Conservation (phyloP, 2,113 vertebrate species). For the Eonycteris spelaea region DNA sequence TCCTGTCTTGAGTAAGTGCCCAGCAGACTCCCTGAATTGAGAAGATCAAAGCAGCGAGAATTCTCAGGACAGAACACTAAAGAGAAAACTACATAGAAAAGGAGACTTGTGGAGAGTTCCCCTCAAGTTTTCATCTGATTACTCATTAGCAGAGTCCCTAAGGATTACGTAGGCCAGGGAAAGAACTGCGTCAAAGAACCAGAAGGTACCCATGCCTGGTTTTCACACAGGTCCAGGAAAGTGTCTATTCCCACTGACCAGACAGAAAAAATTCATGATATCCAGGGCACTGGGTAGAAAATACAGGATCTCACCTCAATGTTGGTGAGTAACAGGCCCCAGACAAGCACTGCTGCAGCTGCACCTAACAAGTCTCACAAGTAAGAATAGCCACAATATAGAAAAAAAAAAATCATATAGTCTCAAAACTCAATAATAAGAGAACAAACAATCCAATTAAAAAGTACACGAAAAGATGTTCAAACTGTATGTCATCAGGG, state of each 20-base stretch:
- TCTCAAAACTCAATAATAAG: background rate
- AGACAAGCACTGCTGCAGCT: background rate
- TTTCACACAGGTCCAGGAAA: background rate
- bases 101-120: background rate
- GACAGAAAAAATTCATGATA: background rate
- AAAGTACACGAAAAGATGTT: background rate
- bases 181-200: background rate
- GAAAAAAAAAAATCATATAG: background rate
- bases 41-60: background rate
- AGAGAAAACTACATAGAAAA: background rate
- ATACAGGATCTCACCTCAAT: background rate
- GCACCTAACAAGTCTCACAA: background rate
- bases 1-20: background rate
- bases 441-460: background rate
- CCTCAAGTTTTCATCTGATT: background rate
- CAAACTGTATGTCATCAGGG: background rate
- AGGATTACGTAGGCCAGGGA: background rate
- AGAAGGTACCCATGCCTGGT: background rate
- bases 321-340: background rate
- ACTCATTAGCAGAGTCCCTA: background rate
- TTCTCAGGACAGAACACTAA: background rate
- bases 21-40: background rate
- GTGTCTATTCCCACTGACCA: background rate
- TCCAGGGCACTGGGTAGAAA: background rate
- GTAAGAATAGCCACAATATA: background rate